phyloP scores from a whole-genome alignment of 1,140 invertebrate species.

The Drosophila murphyi region DNA sequence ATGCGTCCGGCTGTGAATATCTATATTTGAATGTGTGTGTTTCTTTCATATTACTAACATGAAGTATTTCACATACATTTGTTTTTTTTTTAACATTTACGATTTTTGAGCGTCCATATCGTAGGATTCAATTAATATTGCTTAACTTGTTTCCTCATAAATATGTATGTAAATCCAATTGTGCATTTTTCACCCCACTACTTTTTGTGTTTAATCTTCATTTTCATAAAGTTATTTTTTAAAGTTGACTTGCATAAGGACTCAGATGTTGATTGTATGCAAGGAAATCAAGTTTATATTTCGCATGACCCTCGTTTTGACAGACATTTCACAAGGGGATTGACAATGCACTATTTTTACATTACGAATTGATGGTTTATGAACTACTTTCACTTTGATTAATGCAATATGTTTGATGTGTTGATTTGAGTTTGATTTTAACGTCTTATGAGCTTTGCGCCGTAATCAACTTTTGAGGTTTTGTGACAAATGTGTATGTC shows the following conservation, averaged over 20 bases:
- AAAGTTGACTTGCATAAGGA: neutral
- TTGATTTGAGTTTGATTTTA: constrained; percentile 22
- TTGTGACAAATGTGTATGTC: constrained; percentile 19
- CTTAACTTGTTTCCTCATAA: constrained; percentile 6
- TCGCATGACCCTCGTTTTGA: neutral
- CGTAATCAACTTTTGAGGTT: constrained; percentile 1
- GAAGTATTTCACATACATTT: constrained; percentile 10
- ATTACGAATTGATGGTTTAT: constrained; percentile 1
- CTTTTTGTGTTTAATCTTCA: too few relatives aligned
- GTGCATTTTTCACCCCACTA: neutral
- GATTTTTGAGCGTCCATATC: constrained; percentile 36
- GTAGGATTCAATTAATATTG: constrained; percentile 20
- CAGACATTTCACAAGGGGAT: neutral
- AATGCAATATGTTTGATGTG: constrained; percentile 25
- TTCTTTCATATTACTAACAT: constrained; percentile 2
- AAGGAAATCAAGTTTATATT: neutral
- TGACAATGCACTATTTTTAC: neutral
- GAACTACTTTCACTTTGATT: constrained; percentile 18
- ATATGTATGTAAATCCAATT: neutral
- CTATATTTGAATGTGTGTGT: constrained; percentile 15
- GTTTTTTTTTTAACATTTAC: neutral
- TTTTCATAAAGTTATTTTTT: neutral
- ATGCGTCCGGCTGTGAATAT: constrained; percentile 19
- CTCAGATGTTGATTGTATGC: neutral
- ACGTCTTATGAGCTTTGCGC: constrained; percentile 15